phyloP scores from a whole-genome alignment of 2,888 invertebrate species.

The Melinaea menophilus region DNA sequence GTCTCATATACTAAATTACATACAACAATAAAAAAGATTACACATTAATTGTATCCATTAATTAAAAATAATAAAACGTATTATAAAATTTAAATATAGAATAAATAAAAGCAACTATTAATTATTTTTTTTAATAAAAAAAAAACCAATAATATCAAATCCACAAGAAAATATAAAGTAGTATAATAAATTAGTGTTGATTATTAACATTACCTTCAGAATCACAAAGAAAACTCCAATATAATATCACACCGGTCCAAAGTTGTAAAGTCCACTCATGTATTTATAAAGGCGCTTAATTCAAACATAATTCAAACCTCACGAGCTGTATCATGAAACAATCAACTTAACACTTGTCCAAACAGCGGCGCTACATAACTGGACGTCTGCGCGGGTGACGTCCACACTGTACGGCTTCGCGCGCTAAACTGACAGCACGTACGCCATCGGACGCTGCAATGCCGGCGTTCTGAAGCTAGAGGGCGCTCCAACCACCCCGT shows the following conservation, averaged over 20 bases:
- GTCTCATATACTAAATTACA: conserved; percentile 9
- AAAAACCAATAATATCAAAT: background rate
- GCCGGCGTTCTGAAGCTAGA: conserved; percentile 59
- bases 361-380: conserved; percentile 65
- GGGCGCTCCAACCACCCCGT: conserved; percentile 44
- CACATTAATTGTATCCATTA: background rate
- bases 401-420: conserved; percentile 54
- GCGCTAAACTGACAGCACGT: conserved; percentile 64
- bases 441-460: conserved; percentile 41
- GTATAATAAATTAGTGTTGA: conserved; percentile 6
- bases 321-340: conserved; percentile 72
- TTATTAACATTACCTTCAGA: conserved; percentile 28
- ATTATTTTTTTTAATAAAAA: background rate
- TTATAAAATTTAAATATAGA: too few relatives aligned
- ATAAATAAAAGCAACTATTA: background rate
- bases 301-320: conserved; percentile 71
- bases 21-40: conserved; percentile 5
- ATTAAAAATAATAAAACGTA: too few relatives aligned
- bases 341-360: conserved; percentile 77
- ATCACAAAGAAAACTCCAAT: conserved; percentile 34
- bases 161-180: conserved; percentile 12
- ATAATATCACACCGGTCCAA: conserved; percentile 33
- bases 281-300: conserved; percentile 69
- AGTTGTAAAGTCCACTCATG: conserved; percentile 58
- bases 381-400: conserved; percentile 46